phyloP scores from a whole-genome alignment of 2,797 vertebrate genomes.

The Phataginus tricuspis region DNA sequence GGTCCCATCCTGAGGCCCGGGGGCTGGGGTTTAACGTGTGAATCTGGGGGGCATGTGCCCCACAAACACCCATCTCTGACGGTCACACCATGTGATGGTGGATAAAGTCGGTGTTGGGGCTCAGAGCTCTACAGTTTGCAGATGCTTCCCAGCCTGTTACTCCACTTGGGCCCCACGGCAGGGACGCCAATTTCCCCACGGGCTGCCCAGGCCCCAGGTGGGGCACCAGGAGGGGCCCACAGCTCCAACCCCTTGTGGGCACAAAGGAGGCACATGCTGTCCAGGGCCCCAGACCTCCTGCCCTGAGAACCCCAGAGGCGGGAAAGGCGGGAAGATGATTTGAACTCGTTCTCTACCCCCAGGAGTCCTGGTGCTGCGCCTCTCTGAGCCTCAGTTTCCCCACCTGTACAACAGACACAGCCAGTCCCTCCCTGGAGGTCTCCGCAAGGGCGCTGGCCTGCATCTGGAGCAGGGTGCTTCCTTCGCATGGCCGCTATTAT shows the following conservation, averaged over 20 bases:
- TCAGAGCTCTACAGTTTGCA: background rate
- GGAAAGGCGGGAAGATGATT: background rate
- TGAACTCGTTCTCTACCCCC: background rate
- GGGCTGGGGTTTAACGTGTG: background rate
- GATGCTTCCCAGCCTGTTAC: no score
- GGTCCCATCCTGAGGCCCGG: background rate
- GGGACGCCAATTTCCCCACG: background rate
- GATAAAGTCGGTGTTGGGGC: background rate
- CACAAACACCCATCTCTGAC: rapidly evolving
- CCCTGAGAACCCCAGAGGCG: background rate
- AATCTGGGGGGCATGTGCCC: no score
- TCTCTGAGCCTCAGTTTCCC: background rate
- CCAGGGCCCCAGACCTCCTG: background rate
- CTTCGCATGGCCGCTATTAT: background rate
- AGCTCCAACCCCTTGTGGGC: no score
- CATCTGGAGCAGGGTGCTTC: background rate
- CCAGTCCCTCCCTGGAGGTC: background rate
- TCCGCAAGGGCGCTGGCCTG: background rate
- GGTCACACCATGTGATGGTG: background rate
- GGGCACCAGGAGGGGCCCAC: no score
- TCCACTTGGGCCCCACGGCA: background rate
- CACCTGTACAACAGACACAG: background rate
- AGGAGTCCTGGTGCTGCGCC: background rate
- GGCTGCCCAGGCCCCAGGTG: background rate
- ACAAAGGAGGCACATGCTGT: background rate